Percentiles rank a stretch among this genome's conserved stretches.
phyloP scores from a whole-genome alignment of 2,888 invertebrate species.

The Nymphalis polychloros region DNA sequence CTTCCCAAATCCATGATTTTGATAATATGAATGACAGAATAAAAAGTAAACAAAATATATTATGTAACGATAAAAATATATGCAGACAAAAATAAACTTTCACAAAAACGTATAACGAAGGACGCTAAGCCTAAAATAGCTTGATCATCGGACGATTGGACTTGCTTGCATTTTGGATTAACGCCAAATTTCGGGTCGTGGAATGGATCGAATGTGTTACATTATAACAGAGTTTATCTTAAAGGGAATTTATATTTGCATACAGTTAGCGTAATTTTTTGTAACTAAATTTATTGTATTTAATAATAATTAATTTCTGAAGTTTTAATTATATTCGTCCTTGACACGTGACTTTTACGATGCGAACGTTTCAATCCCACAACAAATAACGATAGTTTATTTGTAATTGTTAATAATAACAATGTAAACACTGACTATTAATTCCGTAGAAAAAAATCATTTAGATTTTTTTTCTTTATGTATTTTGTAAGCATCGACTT shows the following conservation, averaged over 20 bases:
- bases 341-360: no score
- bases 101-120: constrained; percentile 64
- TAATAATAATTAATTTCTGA: no score
- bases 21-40: constrained; percentile 1
- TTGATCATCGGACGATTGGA: constrained; percentile 64
- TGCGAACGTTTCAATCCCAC: no score
- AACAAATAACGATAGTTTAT: no score
- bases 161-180: constrained; percentile 57
- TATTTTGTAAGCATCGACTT: background rate
- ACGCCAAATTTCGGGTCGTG: constrained; percentile 49
- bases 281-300: no score
- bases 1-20: no score
- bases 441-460: background rate
- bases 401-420: no score
- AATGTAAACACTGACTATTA: no score
- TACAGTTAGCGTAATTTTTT: background rate
- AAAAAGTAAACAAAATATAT: constrained; percentile 16
- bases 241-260: constrained; percentile 1
- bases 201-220: constrained; percentile 14
- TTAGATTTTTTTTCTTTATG: background rate
- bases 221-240: constrained; percentile 13
- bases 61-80: constrained; percentile 47
- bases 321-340: no score
- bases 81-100: constrained; percentile 55
- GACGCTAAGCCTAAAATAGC: constrained; percentile 66